phyloP scores from a whole-genome alignment of 2,888 invertebrate species.

The Noctua janthina region DNA sequence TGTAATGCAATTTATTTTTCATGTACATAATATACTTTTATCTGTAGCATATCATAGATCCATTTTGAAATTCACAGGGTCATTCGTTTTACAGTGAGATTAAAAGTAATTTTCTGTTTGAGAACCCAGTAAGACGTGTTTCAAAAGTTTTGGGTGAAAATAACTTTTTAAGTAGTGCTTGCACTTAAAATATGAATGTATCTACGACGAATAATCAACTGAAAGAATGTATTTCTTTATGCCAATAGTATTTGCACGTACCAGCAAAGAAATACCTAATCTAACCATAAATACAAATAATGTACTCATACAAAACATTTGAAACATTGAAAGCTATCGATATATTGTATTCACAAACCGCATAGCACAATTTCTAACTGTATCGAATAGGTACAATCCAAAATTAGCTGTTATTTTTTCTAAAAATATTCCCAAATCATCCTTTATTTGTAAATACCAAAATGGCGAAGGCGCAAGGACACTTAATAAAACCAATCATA shows the following conservation, averaged over 20 bases:
- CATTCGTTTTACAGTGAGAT: slow-evolving; percentile 79
- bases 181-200: slow-evolving; percentile 12
- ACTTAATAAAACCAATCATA: slow-evolving; percentile 44
- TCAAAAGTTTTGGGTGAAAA: slow-evolving; percentile 54
- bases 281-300: slow-evolving; percentile 4
- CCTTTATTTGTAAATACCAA: slow-evolving; percentile 63
- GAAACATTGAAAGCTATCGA: slow-evolving; percentile 47
- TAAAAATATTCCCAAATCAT: slow-evolving; percentile 59
- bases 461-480: slow-evolving; percentile 46
- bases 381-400: slow-evolving; percentile 55
- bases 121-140: slow-evolving; percentile 39
- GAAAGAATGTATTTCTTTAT: slow-evolving; percentile 10
- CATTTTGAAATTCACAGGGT: slow-evolving; percentile 78
- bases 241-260: slow-evolving; percentile 4
- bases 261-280: slow-evolving; percentile 5
- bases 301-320: slow-evolving; percentile 54
- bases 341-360: slow-evolving; percentile 68
- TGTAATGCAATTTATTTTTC: slow-evolving; percentile 61
- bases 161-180: not conserved
- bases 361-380: slow-evolving; percentile 72
- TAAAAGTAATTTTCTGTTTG: slow-evolving; percentile 65
- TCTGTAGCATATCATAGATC: slow-evolving; percentile 70
- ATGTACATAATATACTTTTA: slow-evolving; percentile 67
- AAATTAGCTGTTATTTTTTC: slow-evolving; percentile 68
- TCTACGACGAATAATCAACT: not conserved